Percentiles rank a stretch among this genome's conserved stretches.
These are phyloP conservation scores for Drosophila nasuta DNA, from an alignment of 1,140 invertebrate species.

Conservation along the genomic window DNA sequence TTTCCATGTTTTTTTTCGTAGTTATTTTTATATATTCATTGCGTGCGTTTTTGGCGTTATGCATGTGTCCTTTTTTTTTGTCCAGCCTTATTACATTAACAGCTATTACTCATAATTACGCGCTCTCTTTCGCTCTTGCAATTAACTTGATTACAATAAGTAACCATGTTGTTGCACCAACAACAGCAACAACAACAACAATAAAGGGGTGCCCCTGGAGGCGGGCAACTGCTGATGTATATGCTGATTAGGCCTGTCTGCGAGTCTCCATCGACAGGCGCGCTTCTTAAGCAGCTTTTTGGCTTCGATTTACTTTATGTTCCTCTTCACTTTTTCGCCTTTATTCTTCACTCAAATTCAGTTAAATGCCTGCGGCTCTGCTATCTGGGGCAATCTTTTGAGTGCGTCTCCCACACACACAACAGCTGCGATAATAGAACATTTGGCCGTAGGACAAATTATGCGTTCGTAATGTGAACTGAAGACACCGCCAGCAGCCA, in stretches of 20 bases:
- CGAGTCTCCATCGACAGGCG: conserved; percentile 7
- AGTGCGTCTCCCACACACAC: conserved; percentile 31
- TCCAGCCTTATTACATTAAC: conserved; percentile 71
- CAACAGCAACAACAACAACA: conserved; percentile 6
- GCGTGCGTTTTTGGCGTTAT: conserved; percentile 67
- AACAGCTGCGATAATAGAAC: conserved; percentile 68
- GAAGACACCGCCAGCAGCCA: conserved; percentile 39
- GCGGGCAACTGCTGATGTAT: conserved; percentile 22
- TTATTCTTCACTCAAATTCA: conserved; percentile 70
- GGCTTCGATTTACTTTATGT: conserved; percentile 36
- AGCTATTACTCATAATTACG: conserved; percentile 79
- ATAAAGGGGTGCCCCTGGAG: conserved; percentile 12
- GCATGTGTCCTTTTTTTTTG: conserved; percentile 60
- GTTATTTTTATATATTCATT: conserved; percentile 62
- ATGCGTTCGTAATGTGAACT: conserved; percentile 49
- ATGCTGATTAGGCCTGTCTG: conserved; percentile 48
- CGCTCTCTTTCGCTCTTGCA: conserved; percentile 54
- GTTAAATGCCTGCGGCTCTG: conserved; percentile 56
- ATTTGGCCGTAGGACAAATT: conserved; percentile 79
- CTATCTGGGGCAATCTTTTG: conserved; percentile 62
- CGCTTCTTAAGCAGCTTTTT: conserved; percentile 55
- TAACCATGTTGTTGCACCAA: conserved; percentile 48
- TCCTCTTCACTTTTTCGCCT: conserved; percentile 35
- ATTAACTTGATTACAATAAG: conserved; percentile 77
- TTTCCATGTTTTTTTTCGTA: conserved; percentile 31